phyloP scores from a whole-genome alignment of 2,888 invertebrate species.

The Prenolepis imparis region DNA sequence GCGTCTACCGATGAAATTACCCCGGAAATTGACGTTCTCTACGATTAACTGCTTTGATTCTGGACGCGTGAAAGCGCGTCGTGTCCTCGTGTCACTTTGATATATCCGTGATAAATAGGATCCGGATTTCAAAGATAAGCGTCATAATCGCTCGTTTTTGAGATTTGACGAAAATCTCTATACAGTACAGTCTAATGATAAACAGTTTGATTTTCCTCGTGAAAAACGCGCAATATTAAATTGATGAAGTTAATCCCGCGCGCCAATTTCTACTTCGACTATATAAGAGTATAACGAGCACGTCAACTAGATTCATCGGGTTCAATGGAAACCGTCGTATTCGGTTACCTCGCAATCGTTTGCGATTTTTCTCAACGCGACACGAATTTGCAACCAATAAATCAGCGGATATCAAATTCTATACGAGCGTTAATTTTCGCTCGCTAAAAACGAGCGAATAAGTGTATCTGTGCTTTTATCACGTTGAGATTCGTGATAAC shows the following conservation, averaged over 20 bases:
- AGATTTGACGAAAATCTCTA: neutral
- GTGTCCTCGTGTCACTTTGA: slow-evolving; percentile 2
- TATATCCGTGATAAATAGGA: slow-evolving; percentile 12
- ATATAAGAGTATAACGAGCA: slow-evolving; percentile 22
- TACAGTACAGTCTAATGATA: neutral
- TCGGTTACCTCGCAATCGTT: slow-evolving; percentile 27
- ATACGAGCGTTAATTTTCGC: neutral
- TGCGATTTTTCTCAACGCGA: slow-evolving; percentile 27
- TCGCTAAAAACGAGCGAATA: slow-evolving; percentile 11
- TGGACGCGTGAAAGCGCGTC: slow-evolving; percentile 40
- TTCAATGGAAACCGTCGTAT: slow-evolving; percentile 35
- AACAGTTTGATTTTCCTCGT: slow-evolving; percentile 1
- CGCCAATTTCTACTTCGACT: slow-evolving; percentile 18
- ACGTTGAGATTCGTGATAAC: slow-evolving; percentile 4
- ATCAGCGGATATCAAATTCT: slow-evolving; percentile 41
- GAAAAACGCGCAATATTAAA: neutral
- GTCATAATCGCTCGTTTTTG: neutral
- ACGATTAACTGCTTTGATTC: slow-evolving; percentile 51
- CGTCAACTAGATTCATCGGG: slow-evolving; percentile 7
- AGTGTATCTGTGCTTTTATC: neutral
- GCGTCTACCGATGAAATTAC: slow-evolving; percentile 44
- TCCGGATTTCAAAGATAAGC: slow-evolving; percentile 22
- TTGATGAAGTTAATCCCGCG: slow-evolving; percentile 33
- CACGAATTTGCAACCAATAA: slow-evolving; percentile 27
- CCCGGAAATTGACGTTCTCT: slow-evolving; percentile 48